Base-by-base conservation (phyloP, 2,797 vertebrate species). In the Rhincodon typus region DNA sequence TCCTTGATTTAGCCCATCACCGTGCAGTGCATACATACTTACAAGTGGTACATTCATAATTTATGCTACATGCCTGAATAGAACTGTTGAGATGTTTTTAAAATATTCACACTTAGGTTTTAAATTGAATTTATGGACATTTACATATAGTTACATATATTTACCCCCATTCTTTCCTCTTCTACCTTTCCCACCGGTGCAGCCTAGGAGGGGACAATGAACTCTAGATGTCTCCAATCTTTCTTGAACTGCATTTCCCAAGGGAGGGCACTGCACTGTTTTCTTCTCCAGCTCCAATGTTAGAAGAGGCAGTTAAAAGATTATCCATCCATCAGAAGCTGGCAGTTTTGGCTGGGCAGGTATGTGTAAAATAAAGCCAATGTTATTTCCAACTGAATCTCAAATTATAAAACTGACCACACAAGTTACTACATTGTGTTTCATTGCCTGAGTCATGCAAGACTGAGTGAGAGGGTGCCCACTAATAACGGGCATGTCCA, bases 1-100 rank as follows among this genome's bases (percentile, higher is more conserved):
- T 93, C 10, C 70, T 50, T 95, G 94, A 95, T 95, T 95, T 95
- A 95, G 74, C 94, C 94, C 70, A 95, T 53, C 94, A 95, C 70
- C 77, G 69, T 94, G 93, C 93, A 94, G 38, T 77, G 42, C 42
- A 74, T 77, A 95, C 67, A 95, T 77, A 95, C 69, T 95, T 95
- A 95, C 94, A 95, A 95, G 67, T 95, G 70, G 94, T 77, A 19
- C 23, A 53, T 77, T n/a, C 94, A 95, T 74, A 30, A 77, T 77
- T 57, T 50, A 95, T 95, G 94, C 94, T 34, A 50, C 94, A 93
- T 69, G 67, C 69, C n/a, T 72, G 50, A 57, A 95, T 72, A 21
- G 50, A 77, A 77, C 46, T 53, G 74, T 77, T 77, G 70, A 95
- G 70, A 53, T 19, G 13, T 23, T 46, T 66, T 77, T 27, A 62